phyloP scores from a whole-genome alignment of 2,113 vertebrate species.

The Phaethornis superciliosus region DNA sequence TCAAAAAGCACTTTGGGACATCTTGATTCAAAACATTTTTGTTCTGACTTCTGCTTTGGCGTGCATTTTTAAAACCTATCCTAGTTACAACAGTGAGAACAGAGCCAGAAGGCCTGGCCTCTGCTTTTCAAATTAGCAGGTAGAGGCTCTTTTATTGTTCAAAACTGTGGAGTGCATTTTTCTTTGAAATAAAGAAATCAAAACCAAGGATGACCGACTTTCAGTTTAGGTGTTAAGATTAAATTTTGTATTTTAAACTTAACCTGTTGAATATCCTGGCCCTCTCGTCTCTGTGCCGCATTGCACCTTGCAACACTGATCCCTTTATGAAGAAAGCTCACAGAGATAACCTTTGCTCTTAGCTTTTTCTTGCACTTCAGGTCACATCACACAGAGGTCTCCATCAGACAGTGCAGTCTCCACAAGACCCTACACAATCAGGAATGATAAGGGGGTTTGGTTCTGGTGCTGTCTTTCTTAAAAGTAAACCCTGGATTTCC shows the following conservation, averaged over 20 bases:
- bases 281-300: not conserved
- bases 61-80: not conserved
- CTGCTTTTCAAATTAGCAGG: not conserved
- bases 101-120: not conserved
- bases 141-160: not conserved
- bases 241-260: not conserved
- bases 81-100: not conserved
- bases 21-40: not conserved
- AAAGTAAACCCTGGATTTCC: not conserved
- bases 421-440: not conserved
- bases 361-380: conserved; percentile 8
- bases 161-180: not conserved
- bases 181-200: not conserved
- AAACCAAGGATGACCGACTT: not conserved
- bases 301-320: conserved; percentile 30
- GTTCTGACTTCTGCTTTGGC: rapidly evolving
- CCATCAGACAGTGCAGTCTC: not conserved
- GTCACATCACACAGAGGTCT: conserved; percentile 25
- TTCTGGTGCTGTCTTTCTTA: not conserved
- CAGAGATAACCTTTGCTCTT: conserved; percentile 48
- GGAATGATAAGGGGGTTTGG: not conserved
- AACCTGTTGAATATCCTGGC: not conserved
- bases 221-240: not conserved
- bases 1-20: not conserved
- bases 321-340: conserved; percentile 27